A percentile compares a stretch with the other conserved stretches of the same genome.
phyloP scores from a whole-genome alignment of 2,888 invertebrate genomes.

The Petrophora chlorosata region DNA sequence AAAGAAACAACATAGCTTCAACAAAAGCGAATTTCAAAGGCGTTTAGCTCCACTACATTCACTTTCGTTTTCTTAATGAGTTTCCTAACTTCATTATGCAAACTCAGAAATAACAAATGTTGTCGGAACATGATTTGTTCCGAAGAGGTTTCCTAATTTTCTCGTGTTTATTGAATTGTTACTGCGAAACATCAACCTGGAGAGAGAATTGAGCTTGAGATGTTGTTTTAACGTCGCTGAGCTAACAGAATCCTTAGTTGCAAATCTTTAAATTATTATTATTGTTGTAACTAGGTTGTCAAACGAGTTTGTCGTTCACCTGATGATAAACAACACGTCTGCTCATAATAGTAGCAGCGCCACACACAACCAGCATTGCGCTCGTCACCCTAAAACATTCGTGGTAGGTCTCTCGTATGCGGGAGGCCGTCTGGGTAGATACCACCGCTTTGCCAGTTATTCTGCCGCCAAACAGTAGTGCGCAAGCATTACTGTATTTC shows the following conservation, averaged over 20 bases:
- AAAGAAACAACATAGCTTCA: no score
- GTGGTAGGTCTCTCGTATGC: no score
- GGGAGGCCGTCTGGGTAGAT: no score
- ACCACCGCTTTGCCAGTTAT: no score
- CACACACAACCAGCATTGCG: no score
- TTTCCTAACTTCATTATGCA: constrained; percentile 17
- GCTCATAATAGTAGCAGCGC: no score
- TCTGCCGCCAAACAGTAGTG: no score
- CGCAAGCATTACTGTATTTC: no score
- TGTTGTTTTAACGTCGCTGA: constrained; percentile 18
- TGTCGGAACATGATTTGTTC: constrained; percentile 18
- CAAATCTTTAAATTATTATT: constrained; percentile 14
- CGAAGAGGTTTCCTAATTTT: constrained; percentile 21
- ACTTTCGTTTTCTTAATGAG: constrained; percentile 16
- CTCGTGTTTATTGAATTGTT: constrained; percentile 24
- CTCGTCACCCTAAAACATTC: no score
- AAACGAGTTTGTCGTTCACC: no score
- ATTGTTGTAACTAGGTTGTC: no score
- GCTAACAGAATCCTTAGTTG: constrained; percentile 2
- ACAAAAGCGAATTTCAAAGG: constrained; percentile 3
- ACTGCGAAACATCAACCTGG: constrained; percentile 15
- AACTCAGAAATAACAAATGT: constrained; percentile 19
- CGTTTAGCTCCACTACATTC: constrained; percentile 10
- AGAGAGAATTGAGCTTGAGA: constrained; percentile 4
- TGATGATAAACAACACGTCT: no score